Evolutionary conservation across 2,797 vertebrate genomes (phyloP).

Genomic region (Galago senegalensis): DNA sequence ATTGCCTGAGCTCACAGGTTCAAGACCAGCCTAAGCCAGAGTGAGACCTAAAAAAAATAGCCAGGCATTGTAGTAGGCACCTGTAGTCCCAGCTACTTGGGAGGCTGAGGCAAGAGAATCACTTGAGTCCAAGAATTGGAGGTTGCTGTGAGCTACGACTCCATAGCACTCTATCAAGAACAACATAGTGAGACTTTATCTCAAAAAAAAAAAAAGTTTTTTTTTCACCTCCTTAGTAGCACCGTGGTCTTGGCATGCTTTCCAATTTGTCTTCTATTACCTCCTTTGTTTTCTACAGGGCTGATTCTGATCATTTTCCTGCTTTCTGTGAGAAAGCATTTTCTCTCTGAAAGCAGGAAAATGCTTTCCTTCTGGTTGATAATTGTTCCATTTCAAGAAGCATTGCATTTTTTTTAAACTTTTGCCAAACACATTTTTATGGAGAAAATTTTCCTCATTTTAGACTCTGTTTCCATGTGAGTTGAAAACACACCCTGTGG

Average conservation of each 20-base stretch:
- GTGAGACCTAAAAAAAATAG: too few relatives aligned
- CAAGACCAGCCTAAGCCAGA: too few relatives aligned
- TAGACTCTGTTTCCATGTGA: background rate
- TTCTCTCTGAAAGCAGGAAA: too few relatives aligned
- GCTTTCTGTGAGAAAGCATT: background rate
- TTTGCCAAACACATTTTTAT: background rate
- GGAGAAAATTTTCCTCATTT: constrained; percentile 13
- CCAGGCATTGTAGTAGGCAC: too few relatives aligned
- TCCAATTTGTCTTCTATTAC: background rate
- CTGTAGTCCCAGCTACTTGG: too few relatives aligned
- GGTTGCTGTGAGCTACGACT: too few relatives aligned
- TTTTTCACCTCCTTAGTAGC: background rate
- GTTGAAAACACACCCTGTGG: background rate
- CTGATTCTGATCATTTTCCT: background rate
- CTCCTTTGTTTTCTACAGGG: background rate
- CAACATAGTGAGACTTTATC: too few relatives aligned
- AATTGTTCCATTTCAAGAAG: background rate
- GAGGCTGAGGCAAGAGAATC: too few relatives aligned
- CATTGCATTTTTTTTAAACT: background rate
- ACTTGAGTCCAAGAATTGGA: too few relatives aligned
- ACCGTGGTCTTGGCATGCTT: background rate
- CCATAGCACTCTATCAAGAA: too few relatives aligned
- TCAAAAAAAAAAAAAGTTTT: too few relatives aligned
- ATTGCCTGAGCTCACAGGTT: too few relatives aligned
- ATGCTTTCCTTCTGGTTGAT: background rate